Conservation (phyloP, 1,140 invertebrate genomes). For the Trichogramma pretiosum region DNA sequence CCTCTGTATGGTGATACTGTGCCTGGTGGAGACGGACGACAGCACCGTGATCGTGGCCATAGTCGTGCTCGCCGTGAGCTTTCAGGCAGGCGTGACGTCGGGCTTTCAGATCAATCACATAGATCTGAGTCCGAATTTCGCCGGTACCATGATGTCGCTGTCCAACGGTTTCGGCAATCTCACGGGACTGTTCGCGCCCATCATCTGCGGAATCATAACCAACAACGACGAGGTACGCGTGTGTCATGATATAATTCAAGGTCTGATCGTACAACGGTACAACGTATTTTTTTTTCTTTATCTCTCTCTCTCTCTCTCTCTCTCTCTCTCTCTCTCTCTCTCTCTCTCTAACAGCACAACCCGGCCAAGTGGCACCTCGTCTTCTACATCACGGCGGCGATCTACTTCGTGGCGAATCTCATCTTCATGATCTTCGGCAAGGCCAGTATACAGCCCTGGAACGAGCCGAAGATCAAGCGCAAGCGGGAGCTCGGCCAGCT, state of each 20-base stretch:
- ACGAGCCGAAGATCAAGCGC: conserved; percentile 22
- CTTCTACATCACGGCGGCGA: conserved; percentile 47
- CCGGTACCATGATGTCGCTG: conserved; percentile 56
- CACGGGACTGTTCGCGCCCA: conserved; percentile 52
- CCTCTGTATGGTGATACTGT: conserved; percentile 36
- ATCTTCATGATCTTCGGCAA: conserved; percentile 44
- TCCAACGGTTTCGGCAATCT: conserved; percentile 56
- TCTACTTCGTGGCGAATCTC: conserved; percentile 47
- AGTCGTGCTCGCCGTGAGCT: conserved; percentile 48
- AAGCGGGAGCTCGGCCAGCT: no score
- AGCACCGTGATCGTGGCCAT: conserved; percentile 36
- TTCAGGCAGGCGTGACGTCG: conserved; percentile 49
- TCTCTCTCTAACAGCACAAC: conserved; percentile 42
- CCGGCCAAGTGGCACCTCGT: conserved; percentile 47
- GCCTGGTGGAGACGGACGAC: conserved; percentile 22
- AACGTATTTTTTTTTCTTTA: no score
- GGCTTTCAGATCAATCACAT: conserved; percentile 55
- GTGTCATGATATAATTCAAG: no score
- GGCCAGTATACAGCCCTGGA: conserved; percentile 41
- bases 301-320: no score
- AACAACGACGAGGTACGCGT: conserved; percentile 22
- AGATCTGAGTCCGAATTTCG: conserved; percentile 58
- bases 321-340: conserved; percentile 5
- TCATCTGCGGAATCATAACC: conserved; percentile 44
- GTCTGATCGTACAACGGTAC: no score